These are phyloP conservation scores for Etheostoma cragini DNA, from an alignment of 2,113 vertebrate genomes.

Conservation along the genomic window DNA sequence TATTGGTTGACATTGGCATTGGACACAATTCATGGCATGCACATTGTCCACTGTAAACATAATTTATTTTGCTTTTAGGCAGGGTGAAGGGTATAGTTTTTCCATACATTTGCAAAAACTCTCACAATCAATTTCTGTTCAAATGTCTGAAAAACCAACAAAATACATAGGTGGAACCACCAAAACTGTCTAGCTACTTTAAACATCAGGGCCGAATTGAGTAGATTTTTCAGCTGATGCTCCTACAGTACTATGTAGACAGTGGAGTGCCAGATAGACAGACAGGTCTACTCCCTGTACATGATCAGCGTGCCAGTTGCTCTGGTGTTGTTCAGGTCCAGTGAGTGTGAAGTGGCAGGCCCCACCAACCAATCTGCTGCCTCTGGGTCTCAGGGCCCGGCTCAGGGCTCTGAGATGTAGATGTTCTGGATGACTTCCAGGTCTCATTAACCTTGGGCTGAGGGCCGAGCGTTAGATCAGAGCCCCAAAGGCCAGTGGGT, in stretches of 20 bases:
- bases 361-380: conserved; percentile 52
- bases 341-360: conserved; percentile 45
- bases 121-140: neutral
- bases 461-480: conserved; percentile 58
- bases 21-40: neutral
- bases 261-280: conserved; percentile 9
- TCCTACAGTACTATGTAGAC: neutral
- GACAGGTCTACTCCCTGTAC: conserved; percentile 31
- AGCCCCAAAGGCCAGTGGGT: conserved; percentile 56
- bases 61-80: neutral
- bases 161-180: neutral
- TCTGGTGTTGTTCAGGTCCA: conserved; percentile 59
- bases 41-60: neutral
- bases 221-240: neutral
- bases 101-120: neutral
- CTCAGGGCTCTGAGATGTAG: conserved; percentile 48
- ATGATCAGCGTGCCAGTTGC: conserved; percentile 50
- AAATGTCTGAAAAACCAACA: neutral
- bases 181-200: neutral
- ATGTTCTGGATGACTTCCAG: conserved; percentile 78
- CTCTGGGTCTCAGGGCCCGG: conserved; percentile 49
- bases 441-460: conserved; percentile 78
- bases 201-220: neutral
- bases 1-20: neutral
- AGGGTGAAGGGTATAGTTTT: neutral